phyloP scores from a whole-genome alignment of 2,888 invertebrate genomes.

The Opisthograptis luteolata region DNA sequence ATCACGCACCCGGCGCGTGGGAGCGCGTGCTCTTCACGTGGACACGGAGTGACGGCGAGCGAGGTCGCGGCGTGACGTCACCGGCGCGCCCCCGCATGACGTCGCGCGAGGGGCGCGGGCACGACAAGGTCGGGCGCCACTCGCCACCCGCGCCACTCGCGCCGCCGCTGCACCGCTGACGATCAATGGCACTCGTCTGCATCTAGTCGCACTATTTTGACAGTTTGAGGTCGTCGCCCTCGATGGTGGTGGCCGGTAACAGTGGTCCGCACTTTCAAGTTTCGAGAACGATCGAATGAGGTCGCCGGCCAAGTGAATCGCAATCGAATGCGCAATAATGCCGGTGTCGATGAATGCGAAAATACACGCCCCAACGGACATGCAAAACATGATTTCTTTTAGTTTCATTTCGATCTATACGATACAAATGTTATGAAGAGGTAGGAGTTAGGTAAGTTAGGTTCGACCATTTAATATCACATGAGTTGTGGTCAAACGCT shows the following conservation, averaged over 20 bases:
- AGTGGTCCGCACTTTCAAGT: constrained; percentile 17
- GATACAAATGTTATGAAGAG: no score
- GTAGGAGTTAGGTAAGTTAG: no score
- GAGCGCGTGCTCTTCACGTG: constrained; percentile 93
- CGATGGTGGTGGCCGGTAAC: constrained; percentile 24
- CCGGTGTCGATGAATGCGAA: not conserved
- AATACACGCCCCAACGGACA: not conserved
- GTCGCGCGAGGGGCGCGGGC: constrained; percentile 66
- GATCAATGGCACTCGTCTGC: constrained; percentile 49
- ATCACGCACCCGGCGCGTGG: constrained; percentile 92
- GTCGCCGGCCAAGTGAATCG: constrained; percentile 19
- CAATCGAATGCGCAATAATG: constrained; percentile 20
- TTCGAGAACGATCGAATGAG: constrained; percentile 23
- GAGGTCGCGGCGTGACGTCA: constrained; percentile 85
- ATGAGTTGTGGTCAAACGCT: no score
- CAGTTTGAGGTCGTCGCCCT: constrained; percentile 61
- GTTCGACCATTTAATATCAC: no score
- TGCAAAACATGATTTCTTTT: not conserved
- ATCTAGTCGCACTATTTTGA: constrained; percentile 60
- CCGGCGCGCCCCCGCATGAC: constrained; percentile 84
- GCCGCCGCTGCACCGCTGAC: constrained; percentile 44
- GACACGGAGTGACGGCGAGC: constrained; percentile 87
- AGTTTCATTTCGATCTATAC: not conserved
- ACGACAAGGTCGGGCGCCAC: constrained; percentile 66
- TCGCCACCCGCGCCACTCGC: constrained; percentile 18